Base-by-base conservation (phyloP, 2,888 invertebrate species). In the Amblyjoppa fuscipennis region DNA sequence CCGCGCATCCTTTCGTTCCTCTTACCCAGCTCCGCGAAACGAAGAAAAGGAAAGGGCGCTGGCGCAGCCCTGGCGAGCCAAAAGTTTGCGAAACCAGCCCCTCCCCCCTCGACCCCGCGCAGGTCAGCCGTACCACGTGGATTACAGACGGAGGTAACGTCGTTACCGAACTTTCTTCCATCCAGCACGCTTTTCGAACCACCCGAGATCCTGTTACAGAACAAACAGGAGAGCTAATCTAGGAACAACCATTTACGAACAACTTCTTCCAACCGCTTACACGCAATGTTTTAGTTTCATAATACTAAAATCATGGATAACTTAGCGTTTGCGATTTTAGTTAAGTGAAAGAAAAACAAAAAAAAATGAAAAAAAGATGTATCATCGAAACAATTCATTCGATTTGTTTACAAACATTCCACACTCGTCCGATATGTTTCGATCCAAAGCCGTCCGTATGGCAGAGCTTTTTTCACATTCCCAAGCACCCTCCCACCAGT, bases 81-180 rank as follows among this genome's bases (percentile, higher is more conserved):
- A 64, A 64, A 80, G 41, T 81, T 71, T 76, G 73, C 71, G 45
- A 66, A 71, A 41, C 68, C 38, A 41, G 25, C 51, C 7, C 16
- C 25, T 20, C 11, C 34, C n/a, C 4, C 6, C n/a, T 53, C 28
- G 28, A 49, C 45, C 31, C 28, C 25, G 49, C 51, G 11, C 59
- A 38, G 75, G 79, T 45, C 61, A 41, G 41, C 75, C 64, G 51
- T 45, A 20, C 49, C 51, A 34, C 38, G 71, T 45, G 76, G 51
- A 73, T 80, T 71, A 73, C 28, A 69, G 70, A 25, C 49, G 45
- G 56, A 25, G n/a, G 56, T 70, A 80, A 83, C 61, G 53, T 71
- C 70, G 53, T 70, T 70, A 49, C 4, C 51, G 34, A 83, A 78
- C 41, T 74, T 64, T 56, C 45, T 31, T 28, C 41, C 34, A 74